phyloP scores from a whole-genome alignment of 1,140 invertebrate genomes.

The Macrocentrus cingulum region DNA sequence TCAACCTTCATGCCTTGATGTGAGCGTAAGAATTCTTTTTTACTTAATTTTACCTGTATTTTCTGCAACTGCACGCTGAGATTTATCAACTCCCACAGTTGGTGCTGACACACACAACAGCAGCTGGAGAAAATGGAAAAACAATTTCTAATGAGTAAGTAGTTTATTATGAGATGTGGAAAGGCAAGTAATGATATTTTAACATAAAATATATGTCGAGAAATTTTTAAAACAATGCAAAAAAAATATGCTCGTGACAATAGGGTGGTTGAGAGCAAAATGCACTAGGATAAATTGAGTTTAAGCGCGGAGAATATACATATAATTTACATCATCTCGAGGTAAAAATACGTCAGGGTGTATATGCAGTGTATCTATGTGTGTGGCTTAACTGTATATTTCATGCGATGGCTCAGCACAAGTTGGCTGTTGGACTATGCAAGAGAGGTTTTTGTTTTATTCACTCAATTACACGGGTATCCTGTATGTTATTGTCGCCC shows the following conservation, averaged over 20 bases:
- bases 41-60: conserved; percentile 6
- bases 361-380: neutral
- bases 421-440: conserved; percentile 15
- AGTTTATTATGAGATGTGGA: too few relatives aligned
- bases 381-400: neutral
- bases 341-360: neutral
- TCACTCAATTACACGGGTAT: conserved; percentile 24
- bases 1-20: conserved; percentile 13
- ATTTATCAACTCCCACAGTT: too few relatives aligned
- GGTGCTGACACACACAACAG: too few relatives aligned
- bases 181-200: too few relatives aligned
- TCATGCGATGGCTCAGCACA: neutral
- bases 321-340: conserved; percentile 27
- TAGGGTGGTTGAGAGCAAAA: too few relatives aligned
- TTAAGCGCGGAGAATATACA: conserved; percentile 13
- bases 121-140: too few relatives aligned
- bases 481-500: conserved; percentile 20
- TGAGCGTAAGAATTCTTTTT: conserved; percentile 16
- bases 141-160: too few relatives aligned
- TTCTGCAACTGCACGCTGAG: too few relatives aligned
- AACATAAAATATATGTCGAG: neutral
- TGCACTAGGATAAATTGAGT: conserved; percentile 21
- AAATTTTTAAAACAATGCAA: neutral
- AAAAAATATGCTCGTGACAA: too few relatives aligned
- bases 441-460: conserved; percentile 9